Base-by-base conservation (phyloP, 1,140 invertebrate species). In the Trachelipus rathkii region DNA sequence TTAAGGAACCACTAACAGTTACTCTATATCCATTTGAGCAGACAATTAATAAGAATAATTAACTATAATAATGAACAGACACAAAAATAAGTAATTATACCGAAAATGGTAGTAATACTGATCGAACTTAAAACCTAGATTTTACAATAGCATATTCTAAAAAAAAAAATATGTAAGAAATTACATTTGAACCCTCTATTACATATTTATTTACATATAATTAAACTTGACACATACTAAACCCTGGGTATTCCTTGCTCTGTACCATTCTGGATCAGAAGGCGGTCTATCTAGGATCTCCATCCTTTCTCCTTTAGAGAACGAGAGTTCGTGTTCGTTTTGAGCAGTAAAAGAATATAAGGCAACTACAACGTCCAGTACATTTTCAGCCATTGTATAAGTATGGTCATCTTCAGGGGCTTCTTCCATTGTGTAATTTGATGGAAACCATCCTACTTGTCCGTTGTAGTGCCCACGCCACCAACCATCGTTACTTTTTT, bases 401-500 rank as follows among this genome's bases (percentile, higher is more conserved):
- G 94, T 94, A 84, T 96, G 93, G 44, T 82, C 77, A 19, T 82
- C 81, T 79, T 83, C 76, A 21, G 80, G 66, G n/a, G 82, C 82
- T 84, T 96, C 95, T 86, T 97, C 93, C 84, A 95, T 93, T 70
- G 95, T 96, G 86, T 99, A 99, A 87, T 99, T 99, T 53, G 95
- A 96, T 21, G 97, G 97, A 86, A 99, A 99, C 97, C 97, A 92
- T 77, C 97, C 97, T 81, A 90, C 90, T 82, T 87, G 89, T 44
- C 83, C 75, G 84, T 88, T 91, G 85, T 90, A 94, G 87, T 95
- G 93, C 44, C 97, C 97, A 83, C 96, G 90, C 97, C 97, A 99
- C 97, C 97, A 99, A 44, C 97, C 98, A 88, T 99, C 98, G 80
- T 95, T 97, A 81, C 95, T 97, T 86, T 99, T 99, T 86, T 99